These are phyloP conservation scores for Solea solea DNA, from an alignment of 2,113 vertebrate genomes.

Conservation along the genomic window DNA sequence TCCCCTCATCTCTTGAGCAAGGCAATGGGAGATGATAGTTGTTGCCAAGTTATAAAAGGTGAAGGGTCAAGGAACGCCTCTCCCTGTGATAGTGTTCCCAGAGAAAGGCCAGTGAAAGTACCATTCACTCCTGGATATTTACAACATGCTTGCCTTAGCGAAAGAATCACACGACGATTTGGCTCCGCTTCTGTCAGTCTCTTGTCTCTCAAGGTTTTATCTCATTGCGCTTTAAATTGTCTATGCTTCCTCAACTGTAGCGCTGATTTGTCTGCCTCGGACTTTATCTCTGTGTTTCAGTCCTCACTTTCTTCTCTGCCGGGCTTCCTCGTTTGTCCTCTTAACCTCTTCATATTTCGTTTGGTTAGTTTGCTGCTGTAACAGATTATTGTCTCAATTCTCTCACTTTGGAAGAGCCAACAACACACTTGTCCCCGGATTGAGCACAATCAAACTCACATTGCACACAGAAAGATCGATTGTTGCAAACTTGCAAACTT, in stretches of 20 bases:
- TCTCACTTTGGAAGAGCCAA: not conserved
- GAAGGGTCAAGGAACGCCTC: conserved; percentile 63
- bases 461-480: too few species aligned
- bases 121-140: conserved; percentile 44
- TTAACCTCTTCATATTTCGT: conserved; percentile 4
- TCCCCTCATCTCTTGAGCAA: conserved; percentile 45
- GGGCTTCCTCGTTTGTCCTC: not conserved
- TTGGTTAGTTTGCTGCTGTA: not conserved
- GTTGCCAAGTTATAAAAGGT: conserved; percentile 75
- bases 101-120: conserved; percentile 34
- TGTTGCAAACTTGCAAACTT: conserved; percentile 2
- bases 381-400: conserved; percentile 9
- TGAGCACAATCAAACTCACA: too few species aligned
- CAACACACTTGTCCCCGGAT: not conserved
- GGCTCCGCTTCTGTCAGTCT: conserved; percentile 26
- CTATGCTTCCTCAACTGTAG: conserved; percentile 1
- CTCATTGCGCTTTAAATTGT: not conserved
- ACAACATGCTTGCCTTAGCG: conserved; percentile 47
- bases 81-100: conserved; percentile 59
- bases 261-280: conserved; percentile 12
- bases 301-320: conserved; percentile 3
- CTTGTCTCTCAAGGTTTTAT: conserved; percentile 11
- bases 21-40: conserved; percentile 46
- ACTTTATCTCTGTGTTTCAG: not conserved
- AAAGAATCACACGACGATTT: conserved; percentile 45